Base-by-base conservation (phyloP, 2,113 vertebrate genomes). In the Corydoras sp. region DNA sequence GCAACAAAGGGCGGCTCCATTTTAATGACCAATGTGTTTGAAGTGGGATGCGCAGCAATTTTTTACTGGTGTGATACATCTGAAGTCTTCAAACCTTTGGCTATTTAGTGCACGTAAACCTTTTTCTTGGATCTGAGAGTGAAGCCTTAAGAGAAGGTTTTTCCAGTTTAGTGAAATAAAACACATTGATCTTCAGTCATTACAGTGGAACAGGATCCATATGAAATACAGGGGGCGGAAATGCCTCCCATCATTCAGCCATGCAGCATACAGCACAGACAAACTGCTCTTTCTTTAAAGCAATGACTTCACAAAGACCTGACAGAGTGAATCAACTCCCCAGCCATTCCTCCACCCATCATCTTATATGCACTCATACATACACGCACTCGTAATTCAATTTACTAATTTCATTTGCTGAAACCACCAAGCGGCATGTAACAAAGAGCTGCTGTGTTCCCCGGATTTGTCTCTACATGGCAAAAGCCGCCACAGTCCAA, bases 391-490 rank as follows among this genome's bases (percentile, higher is more conserved):
- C 62, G 73, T 31, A 62, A 73, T 73, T 72, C 55, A 70, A 74
- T 69, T 68, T 54, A 76, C 55, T 65, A 66, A 65, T 72, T 77
- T 62, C 12, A 59, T 59, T 72, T 55, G 56, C 66, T 68, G 18
- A 65, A 78, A 61, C 55, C 30, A 66, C 56, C 74, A 13, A 68
- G 69, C 35, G 54, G 43, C 62, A 56, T 67, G 62, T 59, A 72
- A 77, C 72, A 81, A 76, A 62, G 77, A 65, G 18, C 30, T 58
- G 64, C 58, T 76, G 70, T 75, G 76, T 76, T 62, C 50, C 18
- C 62, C 10, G 15, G 30, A 29, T 70, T 68, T 65, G 31, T 55
- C 29, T 76, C 59, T 71, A 58, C 59, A 75, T 55, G 66, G 66
- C 65, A 71, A 72, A 76, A 73, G 69, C 58, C 62, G 62, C 58